These are phyloP conservation scores for Drosophila obscura DNA, from an alignment of 1,140 invertebrate genomes.

Conservation along the genomic window DNA sequence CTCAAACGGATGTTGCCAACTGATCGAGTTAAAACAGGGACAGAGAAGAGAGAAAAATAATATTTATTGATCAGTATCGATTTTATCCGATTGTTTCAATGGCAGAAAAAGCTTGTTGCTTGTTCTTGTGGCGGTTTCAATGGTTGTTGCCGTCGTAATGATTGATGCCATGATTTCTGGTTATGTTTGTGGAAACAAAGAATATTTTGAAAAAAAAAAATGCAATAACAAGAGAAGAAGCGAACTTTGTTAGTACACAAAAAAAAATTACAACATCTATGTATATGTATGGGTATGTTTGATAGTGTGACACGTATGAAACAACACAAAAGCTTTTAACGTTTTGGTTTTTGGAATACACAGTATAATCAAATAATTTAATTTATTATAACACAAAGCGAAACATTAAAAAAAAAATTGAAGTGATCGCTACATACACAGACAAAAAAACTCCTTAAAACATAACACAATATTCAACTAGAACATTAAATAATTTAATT, in stretches of 20 bases:
- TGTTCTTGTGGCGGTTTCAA: constrained; percentile 28
- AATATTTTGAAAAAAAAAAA: no score
- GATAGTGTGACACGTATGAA: constrained; percentile 12
- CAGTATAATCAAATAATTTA: constrained; percentile 53
- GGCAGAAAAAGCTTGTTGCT: constrained; percentile 14
- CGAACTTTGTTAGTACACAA: constrained; percentile 55
- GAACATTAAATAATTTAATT: no score
- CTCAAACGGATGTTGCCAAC: constrained; percentile 86
- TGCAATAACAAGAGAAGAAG: constrained; percentile 18
- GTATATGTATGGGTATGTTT: constrained; percentile 14
- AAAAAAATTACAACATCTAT: constrained; percentile 41
- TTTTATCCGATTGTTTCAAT: constrained; percentile 7
- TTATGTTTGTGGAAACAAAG: no score
- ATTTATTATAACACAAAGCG: constrained; percentile 44
- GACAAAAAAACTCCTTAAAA: neutral
- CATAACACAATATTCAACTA: constrained; percentile 18
- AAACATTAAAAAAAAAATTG: constrained; percentile 24
- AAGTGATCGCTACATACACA: constrained; percentile 35
- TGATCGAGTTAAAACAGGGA: constrained; percentile 45
- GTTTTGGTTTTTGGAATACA: constrained; percentile 38
- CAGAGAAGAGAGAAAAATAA: constrained; percentile 57
- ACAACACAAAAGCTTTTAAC: constrained; percentile 49
- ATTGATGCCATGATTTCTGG: no score
- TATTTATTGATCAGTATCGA: constrained; percentile 52
- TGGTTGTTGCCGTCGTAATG: constrained; percentile 7